Evolutionary conservation across 2,113 vertebrate genomes (phyloP).

Genomic region (Dasyurus viverrinus): DNA sequence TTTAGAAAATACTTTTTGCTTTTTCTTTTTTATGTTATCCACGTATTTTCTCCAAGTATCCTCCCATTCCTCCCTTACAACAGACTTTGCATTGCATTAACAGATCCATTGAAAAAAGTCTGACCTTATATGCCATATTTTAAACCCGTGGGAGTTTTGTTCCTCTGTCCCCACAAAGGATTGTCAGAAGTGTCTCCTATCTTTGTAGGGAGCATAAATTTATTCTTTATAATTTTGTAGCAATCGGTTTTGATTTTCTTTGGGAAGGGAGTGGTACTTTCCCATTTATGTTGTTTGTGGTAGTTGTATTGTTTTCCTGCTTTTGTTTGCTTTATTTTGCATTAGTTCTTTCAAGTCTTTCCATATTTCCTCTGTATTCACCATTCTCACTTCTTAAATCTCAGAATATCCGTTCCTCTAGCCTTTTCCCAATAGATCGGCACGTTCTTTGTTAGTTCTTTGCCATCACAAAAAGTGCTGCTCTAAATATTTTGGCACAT

Average conservation of each 20-base stretch:
- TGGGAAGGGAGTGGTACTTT: background rate
- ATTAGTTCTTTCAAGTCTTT: background rate
- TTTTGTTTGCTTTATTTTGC: background rate
- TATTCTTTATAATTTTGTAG: background rate
- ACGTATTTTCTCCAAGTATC: background rate
- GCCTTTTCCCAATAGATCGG: background rate
- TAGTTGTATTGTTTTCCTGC: background rate
- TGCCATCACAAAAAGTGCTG: background rate
- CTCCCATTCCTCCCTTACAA: background rate
- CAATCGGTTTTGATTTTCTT: background rate
- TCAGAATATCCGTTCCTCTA: background rate
- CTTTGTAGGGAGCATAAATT: background rate
- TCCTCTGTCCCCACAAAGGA: background rate
- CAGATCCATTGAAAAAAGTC: background rate
- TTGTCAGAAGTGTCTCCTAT: background rate
- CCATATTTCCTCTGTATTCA: background rate
- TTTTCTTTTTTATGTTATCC: background rate
- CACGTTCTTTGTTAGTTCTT: background rate
- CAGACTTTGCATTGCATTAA: too few relatives aligned
- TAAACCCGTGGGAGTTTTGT: background rate
- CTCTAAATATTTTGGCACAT: background rate
- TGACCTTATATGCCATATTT: background rate
- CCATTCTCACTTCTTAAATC: background rate
- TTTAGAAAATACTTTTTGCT: background rate
- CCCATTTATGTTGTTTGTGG: background rate